Evolutionary conservation across 2,113 vertebrate species (phyloP).

Genomic region (Grantiella picta): DNA sequence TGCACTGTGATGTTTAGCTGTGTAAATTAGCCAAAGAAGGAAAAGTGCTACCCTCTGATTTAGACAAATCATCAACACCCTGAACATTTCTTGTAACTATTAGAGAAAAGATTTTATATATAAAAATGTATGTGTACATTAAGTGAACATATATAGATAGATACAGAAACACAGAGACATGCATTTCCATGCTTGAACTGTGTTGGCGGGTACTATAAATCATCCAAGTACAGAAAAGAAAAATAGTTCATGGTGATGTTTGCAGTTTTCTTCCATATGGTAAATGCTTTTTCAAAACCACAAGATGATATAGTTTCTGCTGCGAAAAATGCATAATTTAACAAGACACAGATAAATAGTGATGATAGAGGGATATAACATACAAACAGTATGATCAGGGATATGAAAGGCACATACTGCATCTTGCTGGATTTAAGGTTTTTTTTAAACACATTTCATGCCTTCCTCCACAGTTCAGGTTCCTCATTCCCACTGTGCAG

Average conservation of each 20-base stretch:
- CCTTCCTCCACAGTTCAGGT: constrained; percentile 30
- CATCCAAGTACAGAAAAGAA: not conserved
- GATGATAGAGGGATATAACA: not conserved
- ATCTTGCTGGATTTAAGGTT: not conserved
- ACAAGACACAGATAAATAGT: not conserved
- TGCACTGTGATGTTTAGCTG: not conserved
- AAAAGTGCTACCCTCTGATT: not conserved
- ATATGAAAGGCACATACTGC: not conserved
- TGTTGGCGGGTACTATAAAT: constrained; percentile 14
- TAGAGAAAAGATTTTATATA: not conserved
- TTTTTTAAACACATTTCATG: constrained; percentile 25
- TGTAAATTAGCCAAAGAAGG: not conserved
- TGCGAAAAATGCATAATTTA: not conserved
- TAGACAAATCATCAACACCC: not conserved
- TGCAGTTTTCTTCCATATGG: not conserved
- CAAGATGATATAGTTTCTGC: not conserved
- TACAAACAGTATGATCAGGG: not conserved
- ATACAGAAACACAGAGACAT: not conserved
- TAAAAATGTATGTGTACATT: not conserved
- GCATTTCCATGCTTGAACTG: not conserved
- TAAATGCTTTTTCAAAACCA: constrained; percentile 11
- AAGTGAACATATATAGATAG: not conserved
- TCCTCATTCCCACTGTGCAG: not conserved
- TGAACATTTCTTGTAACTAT: not conserved
- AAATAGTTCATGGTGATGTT: not conserved